Percentiles rank a stretch among this genome's conserved stretches.
Conservation (phyloP, 2,888 invertebrate genomes). For the Proisotoma minuta region DNA sequence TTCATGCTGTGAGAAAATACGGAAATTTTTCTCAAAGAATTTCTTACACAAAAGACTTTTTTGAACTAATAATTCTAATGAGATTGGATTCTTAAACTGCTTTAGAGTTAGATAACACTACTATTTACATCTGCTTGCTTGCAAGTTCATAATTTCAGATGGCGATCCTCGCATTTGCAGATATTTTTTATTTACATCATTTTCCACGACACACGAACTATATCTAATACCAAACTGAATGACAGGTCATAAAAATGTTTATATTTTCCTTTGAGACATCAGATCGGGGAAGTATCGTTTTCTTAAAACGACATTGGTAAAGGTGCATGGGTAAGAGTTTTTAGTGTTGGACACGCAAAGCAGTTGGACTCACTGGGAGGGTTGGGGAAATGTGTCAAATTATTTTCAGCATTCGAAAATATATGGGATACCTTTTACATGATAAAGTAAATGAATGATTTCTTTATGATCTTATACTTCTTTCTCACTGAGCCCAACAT, state of each 20-base stretch:
- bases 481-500: not conserved
- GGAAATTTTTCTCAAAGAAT: constrained; percentile 12
- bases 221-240: too few relatives aligned
- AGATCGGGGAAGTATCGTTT: not conserved
- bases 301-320: constrained; percentile 7
- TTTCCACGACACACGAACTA: too few relatives aligned
- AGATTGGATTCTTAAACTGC: not conserved
- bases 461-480: constrained; percentile 27
- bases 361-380: constrained; percentile 17
- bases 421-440: constrained; percentile 7
- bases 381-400: constrained; percentile 28
- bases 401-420: constrained; percentile 23
- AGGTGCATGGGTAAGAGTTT: not conserved
- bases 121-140: too few relatives aligned
- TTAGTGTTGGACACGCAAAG: constrained; percentile 1
- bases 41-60: not conserved
- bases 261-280: not conserved
- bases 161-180: too few relatives aligned
- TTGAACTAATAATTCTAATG: not conserved
- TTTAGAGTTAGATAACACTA: too few relatives aligned
- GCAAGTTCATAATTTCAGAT: too few relatives aligned
- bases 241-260: constrained; percentile 14
- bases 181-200: too few relatives aligned
- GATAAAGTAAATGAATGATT: constrained; percentile 27
- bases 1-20: constrained; percentile 35